Evolutionary conservation across 2,797 vertebrate genomes (phyloP).

Genomic region (Psittacula echo): DNA sequence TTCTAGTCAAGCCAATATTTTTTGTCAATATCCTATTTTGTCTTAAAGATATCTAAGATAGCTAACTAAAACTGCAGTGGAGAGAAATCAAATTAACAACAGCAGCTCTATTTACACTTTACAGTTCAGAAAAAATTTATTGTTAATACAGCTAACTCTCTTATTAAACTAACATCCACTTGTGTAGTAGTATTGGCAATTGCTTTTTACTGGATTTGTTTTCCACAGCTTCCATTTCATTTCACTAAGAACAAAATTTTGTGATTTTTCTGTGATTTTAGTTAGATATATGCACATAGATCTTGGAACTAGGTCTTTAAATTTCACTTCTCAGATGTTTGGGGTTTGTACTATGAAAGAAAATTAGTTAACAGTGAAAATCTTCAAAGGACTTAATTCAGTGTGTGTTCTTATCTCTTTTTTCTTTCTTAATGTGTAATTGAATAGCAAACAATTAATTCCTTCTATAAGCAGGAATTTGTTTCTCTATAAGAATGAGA

Average conservation of each 20-base stretch:
- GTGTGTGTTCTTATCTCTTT: background rate
- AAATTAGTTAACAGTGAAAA: conserved; percentile 8
- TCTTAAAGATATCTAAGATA: background rate
- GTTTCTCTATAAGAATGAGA: background rate
- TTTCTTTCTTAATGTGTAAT: background rate
- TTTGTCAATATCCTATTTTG: conserved; percentile 31
- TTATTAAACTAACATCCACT: background rate
- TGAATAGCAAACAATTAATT: conserved; percentile 4
- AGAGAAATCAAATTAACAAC: conserved; percentile 25
- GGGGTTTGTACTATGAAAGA: background rate
- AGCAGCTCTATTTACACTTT: background rate
- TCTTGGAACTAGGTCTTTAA: background rate
- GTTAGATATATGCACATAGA: background rate
- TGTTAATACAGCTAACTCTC: background rate
- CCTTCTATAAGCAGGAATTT: background rate
- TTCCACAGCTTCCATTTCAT: background rate
- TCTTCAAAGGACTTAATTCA: conserved; percentile 28
- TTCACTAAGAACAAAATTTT: background rate
- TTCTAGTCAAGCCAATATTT: conserved; percentile 23
- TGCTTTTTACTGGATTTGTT: background rate
- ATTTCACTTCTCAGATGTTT: conserved; percentile 13
- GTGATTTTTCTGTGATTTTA: conserved; percentile 10
- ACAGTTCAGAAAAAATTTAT: background rate
- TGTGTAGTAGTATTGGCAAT: background rate
- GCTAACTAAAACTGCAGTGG: background rate